Evolutionary conservation across 1,140 invertebrate genomes (phyloP), one percentile per base, ranked within the genome.

Genomic region (Philotrypesis tridentata): DNA sequence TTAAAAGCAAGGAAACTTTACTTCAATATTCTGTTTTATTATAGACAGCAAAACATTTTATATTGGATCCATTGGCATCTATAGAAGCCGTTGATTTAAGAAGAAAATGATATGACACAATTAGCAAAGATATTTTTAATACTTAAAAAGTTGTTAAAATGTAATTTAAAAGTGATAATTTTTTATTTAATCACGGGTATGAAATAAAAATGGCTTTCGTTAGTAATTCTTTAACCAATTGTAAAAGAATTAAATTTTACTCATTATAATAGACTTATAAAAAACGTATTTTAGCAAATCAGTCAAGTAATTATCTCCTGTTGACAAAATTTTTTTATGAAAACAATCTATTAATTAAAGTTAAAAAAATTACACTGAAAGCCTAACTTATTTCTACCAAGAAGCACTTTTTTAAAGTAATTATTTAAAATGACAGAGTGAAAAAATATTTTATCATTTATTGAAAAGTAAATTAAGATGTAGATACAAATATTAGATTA

Each of bases 21-120:
- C 21, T n/a, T n/a, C 5, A 55, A 1, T 21, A 55, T 55, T n/a
- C n/a, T 63, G 40, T 43, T 70, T 78, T 82, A 86, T 93, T 93
- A 74, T 89, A 96, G 95, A 93, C 93, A 86, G 95, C 95, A 14
- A 93, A 93, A 82, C 96, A 96, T 88, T 94, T 94, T 63, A 93
- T 93, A 80, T 89, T 96, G 73, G 95, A 96, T 87, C 85, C 91
- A 29, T 89, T 89, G 33, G 92, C 93, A 31, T 87, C 92, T 40
- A 89, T 96, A 14, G 93, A 95, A 88, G 93, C 96, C 71, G 92
- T 96, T 48, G 96, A 97, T 89, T 91, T 96, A 75, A 91, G 95
- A 88, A 95, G 91, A 92, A 94, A 94, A 93, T 93, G 87, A 90
- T 82, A 82, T 82, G 80, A 84, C 79, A 85, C 70, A 43, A 40